Conservation (phyloP, 2,113 vertebrate genomes). For the Callochromis pleurospilus region DNA sequence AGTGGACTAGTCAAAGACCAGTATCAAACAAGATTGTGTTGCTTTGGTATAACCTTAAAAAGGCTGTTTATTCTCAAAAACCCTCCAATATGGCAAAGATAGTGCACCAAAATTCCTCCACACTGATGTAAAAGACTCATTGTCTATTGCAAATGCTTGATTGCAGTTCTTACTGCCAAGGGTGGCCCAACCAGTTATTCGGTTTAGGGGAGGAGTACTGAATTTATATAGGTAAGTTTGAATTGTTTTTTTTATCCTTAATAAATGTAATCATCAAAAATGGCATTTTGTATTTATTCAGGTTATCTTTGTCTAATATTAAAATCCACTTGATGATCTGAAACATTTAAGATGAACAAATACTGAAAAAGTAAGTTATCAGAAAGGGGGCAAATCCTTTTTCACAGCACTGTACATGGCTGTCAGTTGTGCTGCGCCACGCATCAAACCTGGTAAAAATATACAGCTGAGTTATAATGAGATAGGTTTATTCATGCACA, state of each 20-base stretch:
- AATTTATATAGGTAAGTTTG: background rate
- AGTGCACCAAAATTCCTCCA: background rate
- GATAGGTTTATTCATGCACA: conserved; percentile 17
- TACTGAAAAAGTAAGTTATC: background rate
- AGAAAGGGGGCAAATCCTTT: background rate
- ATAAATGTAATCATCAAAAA: background rate
- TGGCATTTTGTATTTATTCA: background rate
- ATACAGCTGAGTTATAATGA: conserved; percentile 5
- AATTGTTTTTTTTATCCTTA: background rate
- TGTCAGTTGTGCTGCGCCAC: background rate
- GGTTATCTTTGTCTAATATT: background rate
- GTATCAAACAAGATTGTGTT: background rate
- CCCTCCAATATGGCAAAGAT: background rate
- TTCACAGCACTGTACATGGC: background rate
- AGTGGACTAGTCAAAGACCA: background rate
- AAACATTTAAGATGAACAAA: background rate
- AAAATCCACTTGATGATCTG: background rate
- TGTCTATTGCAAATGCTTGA: background rate
- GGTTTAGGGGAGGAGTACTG: background rate
- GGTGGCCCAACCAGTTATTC: background rate
- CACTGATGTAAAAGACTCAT: background rate
- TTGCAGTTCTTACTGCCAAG: background rate
- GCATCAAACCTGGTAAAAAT: background rate
- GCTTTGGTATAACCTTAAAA: background rate
- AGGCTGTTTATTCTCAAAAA: background rate